Evolutionary conservation across 2,888 invertebrate species (phyloP), one percentile per base, ranked within the genome.

Genomic region (Ctenicera cuprea): DNA sequence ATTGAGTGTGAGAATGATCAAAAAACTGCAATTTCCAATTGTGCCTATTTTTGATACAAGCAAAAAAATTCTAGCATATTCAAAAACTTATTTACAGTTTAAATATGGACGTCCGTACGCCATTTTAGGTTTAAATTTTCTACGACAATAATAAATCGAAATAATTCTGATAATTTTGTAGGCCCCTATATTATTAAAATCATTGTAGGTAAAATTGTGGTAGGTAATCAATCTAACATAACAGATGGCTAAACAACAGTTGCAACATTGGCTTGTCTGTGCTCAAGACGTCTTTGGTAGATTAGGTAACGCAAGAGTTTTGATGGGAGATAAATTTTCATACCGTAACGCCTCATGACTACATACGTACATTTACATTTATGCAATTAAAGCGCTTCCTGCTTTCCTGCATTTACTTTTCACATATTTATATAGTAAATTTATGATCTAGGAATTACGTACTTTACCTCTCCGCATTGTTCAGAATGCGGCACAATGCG

Each of bases 321-420:
- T 67, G 67, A 67, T 67, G 67, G 57, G 43, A 67, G 57, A 67
- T 67, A 67, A 67, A 67, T 67, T 67, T 57, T 45, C 67, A 43
- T 59, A 38, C 22, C 37, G 69, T 62, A 69, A 69, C 62, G 69
- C 69, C 52, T 65, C 64, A 54, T 65, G 64, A 71, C 20, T 64
- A 57, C 62, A 54, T 54, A 54, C 38, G 66, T 66, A 66, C 57
- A 68, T 73, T 68, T 68, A 73, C 62, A 70, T 66, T 70, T 59
- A 75, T 63, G 63, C 75, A 76, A 74, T 77, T 76, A 77, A 74
- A 73, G 52, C 67, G 72, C 74, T 77, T 77, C 77, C 76, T 76
- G 76, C 70, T 75, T 67, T 70, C 59, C 52, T 62, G 48, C 48
- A 41, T 71, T 69, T 50, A 22, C 33, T 62, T 57, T 69, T 26